Base-by-base conservation (phyloP, 1,140 invertebrate species). In the Chionoecetes opilio region DNA sequence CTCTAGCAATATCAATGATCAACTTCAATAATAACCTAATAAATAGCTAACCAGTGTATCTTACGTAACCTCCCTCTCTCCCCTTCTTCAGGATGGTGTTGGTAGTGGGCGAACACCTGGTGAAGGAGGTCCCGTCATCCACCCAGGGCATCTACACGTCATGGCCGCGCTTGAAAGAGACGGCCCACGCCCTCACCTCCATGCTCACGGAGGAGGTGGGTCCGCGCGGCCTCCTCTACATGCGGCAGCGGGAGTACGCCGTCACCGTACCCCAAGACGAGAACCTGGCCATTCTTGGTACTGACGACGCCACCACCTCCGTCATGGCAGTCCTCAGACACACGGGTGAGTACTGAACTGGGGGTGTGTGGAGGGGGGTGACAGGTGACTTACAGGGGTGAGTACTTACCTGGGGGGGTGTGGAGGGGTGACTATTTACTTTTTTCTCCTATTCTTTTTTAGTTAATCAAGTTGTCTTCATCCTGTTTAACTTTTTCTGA, bases 241-340 rank as follows among this genome's bases (percentile, higher is more conserved):
- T 99, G 2, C 98, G 98, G 85, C 99, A 99, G 97, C 97, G 99
- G 96, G 99, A 99, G 97, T 98, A 99, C 97, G 99, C 99, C 14
- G 98, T 98, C 21, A 99, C 98, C 5, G 97, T 98, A 84, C 99
- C 99, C 34, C 98, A 99, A 97, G 99, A 99, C 97, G 99, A 99
- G 97, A 98, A 99, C 97, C 98, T 99, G 82, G 98, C 97, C 97
- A 98, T 99, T 96, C 97, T 99, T 93, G 99, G 99, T 93, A 98
- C 99, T 95, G 99, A 99, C 97, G 99, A 99, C 97, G 98, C 98
- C 96, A 99, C 99, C 96, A 99, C 99, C 92, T 99, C 99, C 97
- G 98, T 99, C 96, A 99, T 99, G 96, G 98, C 99, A 86, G 98
- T 99, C 91, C 97, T 99, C 41, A 98, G 98, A 97, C 98, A 99